phyloP scores from a whole-genome alignment of 2,797 vertebrate genomes.

The Clamator glandarius region DNA sequence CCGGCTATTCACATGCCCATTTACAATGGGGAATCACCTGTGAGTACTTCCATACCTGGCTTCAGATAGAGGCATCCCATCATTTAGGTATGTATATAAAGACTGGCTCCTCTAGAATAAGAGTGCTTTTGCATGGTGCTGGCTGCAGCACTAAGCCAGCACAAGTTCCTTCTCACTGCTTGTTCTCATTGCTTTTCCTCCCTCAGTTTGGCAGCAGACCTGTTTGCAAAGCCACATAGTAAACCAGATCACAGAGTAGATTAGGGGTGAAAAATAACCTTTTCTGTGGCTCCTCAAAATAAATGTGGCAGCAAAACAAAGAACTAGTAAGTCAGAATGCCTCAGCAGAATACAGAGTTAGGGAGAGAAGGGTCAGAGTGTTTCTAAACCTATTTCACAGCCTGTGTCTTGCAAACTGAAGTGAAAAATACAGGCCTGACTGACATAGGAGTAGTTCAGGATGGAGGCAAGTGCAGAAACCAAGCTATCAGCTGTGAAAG shows the following conservation, averaged over 20 bases:
- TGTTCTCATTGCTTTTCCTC: neutral
- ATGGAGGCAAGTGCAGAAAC: neutral
- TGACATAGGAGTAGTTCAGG: neutral
- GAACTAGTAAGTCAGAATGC: neutral
- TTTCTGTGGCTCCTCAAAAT: slow-evolving; percentile 9
- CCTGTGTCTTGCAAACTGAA: neutral
- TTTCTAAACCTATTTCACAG: neutral
- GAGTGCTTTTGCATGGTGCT: neutral
- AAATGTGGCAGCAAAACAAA: slow-evolving; percentile 9
- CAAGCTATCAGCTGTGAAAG: neutral
- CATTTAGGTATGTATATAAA: neutral
- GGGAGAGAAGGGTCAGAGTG: neutral
- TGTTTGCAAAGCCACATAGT: slow-evolving; percentile 8
- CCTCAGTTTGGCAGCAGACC: neutral
- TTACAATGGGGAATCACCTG: neutral
- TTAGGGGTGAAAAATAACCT: neutral
- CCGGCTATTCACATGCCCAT: neutral
- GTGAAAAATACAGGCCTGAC: neutral
- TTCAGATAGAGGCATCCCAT: neutral
- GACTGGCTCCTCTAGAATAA: neutral
- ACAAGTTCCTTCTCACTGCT: neutral
- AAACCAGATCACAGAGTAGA: slow-evolving; percentile 11
- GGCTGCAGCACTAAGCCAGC: neutral
- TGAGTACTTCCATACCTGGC: neutral
- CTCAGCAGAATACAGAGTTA: neutral